A percentile compares a stretch with the other conserved stretches of the same genome.
Evolutionary conservation across 35 echinoderm and acorn worm genomes (phyloP).

Genomic region (Lytechinus variegatus): DNA sequence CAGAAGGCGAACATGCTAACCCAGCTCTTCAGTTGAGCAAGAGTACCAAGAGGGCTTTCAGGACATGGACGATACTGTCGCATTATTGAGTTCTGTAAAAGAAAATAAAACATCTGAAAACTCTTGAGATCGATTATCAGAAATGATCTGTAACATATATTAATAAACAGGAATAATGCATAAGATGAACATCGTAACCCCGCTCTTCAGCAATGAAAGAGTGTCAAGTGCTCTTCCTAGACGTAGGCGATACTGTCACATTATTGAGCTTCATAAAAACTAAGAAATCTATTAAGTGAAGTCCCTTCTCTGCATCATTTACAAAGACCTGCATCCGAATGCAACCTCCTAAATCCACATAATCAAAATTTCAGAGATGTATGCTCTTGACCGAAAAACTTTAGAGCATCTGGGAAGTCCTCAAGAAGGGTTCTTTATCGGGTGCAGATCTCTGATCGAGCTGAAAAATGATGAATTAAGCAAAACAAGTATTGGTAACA

Average conservation of each 20-base stretch:
- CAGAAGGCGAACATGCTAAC: neutral
- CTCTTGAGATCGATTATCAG: too few relatives aligned
- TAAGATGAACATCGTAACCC: neutral
- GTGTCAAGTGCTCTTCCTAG: neutral
- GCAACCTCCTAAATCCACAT: neutral
- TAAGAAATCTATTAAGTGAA: neutral
- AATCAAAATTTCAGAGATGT: neutral
- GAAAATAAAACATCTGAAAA: neutral
- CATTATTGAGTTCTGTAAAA: neutral
- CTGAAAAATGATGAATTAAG: neutral
- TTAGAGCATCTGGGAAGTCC: neutral
- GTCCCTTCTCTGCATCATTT: neutral
- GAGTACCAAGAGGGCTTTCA: neutral
- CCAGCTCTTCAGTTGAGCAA: neutral
- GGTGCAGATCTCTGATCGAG: neutral
- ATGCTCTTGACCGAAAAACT: neutral
- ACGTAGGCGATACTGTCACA: neutral
- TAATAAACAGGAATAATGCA: neutral
- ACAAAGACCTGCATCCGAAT: neutral
- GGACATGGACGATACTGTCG: neutral
- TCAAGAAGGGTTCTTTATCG: neutral
- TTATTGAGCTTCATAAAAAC: neutral
- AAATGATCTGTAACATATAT: neutral
- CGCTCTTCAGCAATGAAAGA: neutral
- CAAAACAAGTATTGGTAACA: constrained; percentile 11